Evolutionary conservation across 2,888 invertebrate genomes (phyloP), one percentile per base, ranked within the genome.

Genomic region (Bhutanitis thaidina): DNA sequence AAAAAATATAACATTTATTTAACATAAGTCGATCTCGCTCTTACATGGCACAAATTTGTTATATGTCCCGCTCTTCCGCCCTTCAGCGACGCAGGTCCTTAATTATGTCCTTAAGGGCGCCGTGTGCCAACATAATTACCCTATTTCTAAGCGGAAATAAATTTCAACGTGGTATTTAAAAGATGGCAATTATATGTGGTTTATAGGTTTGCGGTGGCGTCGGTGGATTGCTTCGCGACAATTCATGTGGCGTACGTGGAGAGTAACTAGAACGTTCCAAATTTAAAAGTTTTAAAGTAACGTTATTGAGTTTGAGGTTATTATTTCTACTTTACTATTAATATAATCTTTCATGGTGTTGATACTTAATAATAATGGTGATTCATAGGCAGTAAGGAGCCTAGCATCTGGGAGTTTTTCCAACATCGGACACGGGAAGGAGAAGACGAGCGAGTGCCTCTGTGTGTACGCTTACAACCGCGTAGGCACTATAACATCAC

Each of bases 81-180:
- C 58, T 59, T 59, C 55, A 34, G 50, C 53, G 52, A 30, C 44
- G 7, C 29, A 57, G 55, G 51, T 49, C 60, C 59, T 60, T 62
- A 60, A 59, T 62, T 62, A 60, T 59, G 57, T 59, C 58, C 56
- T 60, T 59, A 60, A 60, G 61, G 62, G 57, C 20, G 20, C 54
- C 57, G 53, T 53, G 49, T 44, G 44, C 44, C 44, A 52, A 60
- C 54, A 57, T 63, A 60, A 63, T 63, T 63, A 57, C 58, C 60
- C 58, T 54, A 57, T 61, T 63, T 63, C 58, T 61, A 55, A 60
- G 53, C 55, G 59, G 54, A 60, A 58, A 62, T 62, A 62, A 60
- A 60, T 60, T 59, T 59, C 60, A 53, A 55, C 53, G 52, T 15
- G 34, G 44, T 49, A 56, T 58, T 58, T 49, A 44, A 49, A 62